Conservation (phyloP, 2,797 vertebrate genomes). For the Danio albolineatus region DNA sequence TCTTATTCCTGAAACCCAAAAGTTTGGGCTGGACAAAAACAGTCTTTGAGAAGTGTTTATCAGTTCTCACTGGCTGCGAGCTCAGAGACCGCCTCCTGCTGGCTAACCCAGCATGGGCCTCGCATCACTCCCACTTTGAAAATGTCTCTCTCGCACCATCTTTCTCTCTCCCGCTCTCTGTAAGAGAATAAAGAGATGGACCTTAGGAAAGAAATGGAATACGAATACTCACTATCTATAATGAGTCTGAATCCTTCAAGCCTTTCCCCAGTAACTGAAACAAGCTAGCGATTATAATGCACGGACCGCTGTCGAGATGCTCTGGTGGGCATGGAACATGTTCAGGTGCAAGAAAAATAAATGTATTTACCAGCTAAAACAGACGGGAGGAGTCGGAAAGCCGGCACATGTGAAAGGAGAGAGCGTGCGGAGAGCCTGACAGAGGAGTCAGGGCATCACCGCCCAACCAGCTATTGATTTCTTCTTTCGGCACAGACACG, state of each 20-base stretch:
- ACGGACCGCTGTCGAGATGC: conserved; percentile 1
- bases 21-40: conserved; percentile 61
- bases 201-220: conserved; percentile 39
- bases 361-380: conserved; percentile 7
- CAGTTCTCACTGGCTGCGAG: conserved; percentile 65
- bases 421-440: conserved; percentile 44
- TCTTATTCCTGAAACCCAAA: conserved; percentile 44
- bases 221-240: conserved; percentile 35
- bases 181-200: conserved; percentile 40
- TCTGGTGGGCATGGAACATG: conserved; percentile 27
- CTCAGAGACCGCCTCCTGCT: conserved; percentile 66
- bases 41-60: conserved; percentile 68
- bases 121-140: conserved; percentile 61
- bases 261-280: conserved; percentile 6
- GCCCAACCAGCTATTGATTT: conserved; percentile 67
- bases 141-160: conserved; percentile 48
- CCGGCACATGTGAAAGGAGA: conserved; percentile 50
- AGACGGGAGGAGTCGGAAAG: conserved; percentile 27
- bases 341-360: conserved; percentile 23
- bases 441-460: conserved; percentile 58
- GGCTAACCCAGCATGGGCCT: conserved; percentile 61
- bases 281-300: background rate
- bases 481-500: conserved; percentile 45
- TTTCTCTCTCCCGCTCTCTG: conserved; percentile 29
- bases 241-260: conserved; percentile 41